Conservation (phyloP, 1,140 invertebrate genomes). For the Eumaeus atala region DNA sequence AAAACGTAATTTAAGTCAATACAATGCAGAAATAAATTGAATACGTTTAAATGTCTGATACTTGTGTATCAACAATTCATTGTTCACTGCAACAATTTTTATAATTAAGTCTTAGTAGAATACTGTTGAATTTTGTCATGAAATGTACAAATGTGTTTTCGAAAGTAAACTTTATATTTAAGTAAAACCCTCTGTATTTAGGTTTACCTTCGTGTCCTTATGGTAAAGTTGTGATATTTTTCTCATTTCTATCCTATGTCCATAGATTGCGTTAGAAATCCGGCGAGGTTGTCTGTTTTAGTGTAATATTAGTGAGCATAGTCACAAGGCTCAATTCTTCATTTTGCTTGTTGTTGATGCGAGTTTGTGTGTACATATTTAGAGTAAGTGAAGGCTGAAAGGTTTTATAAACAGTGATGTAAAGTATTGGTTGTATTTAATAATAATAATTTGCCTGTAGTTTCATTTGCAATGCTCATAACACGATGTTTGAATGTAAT, state of each 20-base stretch:
- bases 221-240: conserved; percentile 72
- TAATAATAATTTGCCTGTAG: conserved; percentile 16
- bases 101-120: conserved; percentile 68
- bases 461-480: conserved; percentile 2
- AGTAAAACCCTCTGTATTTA: conserved; percentile 66
- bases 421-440: conserved; percentile 36
- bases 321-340: conserved; percentile 64
- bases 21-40: conserved; percentile 58
- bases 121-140: conserved; percentile 72
- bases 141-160: conserved; percentile 73
- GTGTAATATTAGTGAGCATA: conserved; percentile 52
- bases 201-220: conserved; percentile 61
- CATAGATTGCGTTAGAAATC: conserved; percentile 18
- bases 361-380: conserved; percentile 70
- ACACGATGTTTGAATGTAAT: conserved; percentile 1
- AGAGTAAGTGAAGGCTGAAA: conserved; percentile 66
- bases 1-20: conserved; percentile 68
- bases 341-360: conserved; percentile 57
- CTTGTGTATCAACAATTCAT: conserved; percentile 53
- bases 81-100: conserved; percentile 40
- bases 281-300: conserved; percentile 35
- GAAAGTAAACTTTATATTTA: conserved; percentile 67
- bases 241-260: conserved; percentile 27
- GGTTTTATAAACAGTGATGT: conserved; percentile 51
- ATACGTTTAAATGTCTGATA: conserved; percentile 63